Conservation (phyloP, 2,797 vertebrate species). For the Peromyscus eremicus region DNA sequence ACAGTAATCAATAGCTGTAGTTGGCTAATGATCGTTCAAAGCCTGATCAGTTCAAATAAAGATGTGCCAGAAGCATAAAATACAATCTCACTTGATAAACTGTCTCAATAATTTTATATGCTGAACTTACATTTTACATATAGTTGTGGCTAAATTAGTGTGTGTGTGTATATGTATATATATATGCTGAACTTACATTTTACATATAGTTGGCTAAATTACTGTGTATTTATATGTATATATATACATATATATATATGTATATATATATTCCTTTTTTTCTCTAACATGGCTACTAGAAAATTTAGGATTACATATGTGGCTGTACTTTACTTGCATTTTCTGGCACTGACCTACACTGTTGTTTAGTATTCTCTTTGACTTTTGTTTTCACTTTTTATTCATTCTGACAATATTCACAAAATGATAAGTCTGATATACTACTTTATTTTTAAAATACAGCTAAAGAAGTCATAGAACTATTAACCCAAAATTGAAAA, state of each 20-base stretch:
- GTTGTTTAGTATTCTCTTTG: conserved; percentile 51
- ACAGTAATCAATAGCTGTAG: not conserved
- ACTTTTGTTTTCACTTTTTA: conserved; percentile 50
- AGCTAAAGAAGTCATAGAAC: conserved; percentile 24
- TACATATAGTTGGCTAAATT: not conserved
- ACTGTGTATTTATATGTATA: not conserved
- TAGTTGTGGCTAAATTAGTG: not conserved
- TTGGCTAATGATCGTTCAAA: not conserved
- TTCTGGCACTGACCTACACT: conserved; percentile 23
- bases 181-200: not conserved
- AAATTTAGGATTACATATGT: not conserved
- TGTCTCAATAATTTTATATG: not conserved
- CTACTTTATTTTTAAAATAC: conserved; percentile 49
- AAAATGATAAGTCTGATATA: conserved; percentile 14
- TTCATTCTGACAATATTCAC: conserved; percentile 44
- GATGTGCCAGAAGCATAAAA: conserved; percentile 25
- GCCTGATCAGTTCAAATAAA: not conserved
- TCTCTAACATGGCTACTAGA: not conserved
- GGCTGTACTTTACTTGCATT: conserved; percentile 45
- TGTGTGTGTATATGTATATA: not conserved
- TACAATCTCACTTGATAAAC: not conserved
- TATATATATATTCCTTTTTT: not conserved
- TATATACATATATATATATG: not conserved
- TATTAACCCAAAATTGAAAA: conserved; percentile 59
- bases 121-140: conserved; percentile 38